These are phyloP conservation scores for Silvanus unidentatus DNA, from an alignment of 2,888 invertebrate genomes.

Conservation along the genomic window DNA sequence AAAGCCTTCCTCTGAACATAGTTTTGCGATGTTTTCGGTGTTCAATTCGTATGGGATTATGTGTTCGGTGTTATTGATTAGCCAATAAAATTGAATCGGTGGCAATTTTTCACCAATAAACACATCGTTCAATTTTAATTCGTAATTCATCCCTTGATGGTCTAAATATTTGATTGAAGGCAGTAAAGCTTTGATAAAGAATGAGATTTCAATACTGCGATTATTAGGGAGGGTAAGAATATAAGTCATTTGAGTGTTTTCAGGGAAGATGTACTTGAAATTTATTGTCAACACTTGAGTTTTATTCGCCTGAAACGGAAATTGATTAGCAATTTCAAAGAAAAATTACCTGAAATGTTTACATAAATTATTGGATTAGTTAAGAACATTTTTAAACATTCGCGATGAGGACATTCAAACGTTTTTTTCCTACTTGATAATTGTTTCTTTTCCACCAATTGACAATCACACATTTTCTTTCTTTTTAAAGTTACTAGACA, in stretches of 20 bases:
- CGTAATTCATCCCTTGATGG: no score
- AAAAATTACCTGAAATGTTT: slow-evolving; percentile 4
- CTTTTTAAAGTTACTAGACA: slow-evolving; percentile 34
- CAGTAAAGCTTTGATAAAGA: slow-evolving; percentile 29
- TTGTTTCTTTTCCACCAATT: slow-evolving; percentile 18
- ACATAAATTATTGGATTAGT: slow-evolving; percentile 34
- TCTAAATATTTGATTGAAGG: no score
- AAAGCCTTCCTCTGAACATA: slow-evolving; percentile 34
- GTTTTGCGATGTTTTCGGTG: slow-evolving; percentile 21
- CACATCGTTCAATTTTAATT: slow-evolving; percentile 29
- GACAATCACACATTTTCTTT: slow-evolving; percentile 39
- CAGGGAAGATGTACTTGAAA: slow-evolving; percentile 34
- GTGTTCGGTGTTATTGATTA: slow-evolving; percentile 41
- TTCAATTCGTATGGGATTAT: slow-evolving; percentile 33
- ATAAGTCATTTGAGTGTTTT: slow-evolving; percentile 38
- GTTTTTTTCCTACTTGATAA: slow-evolving; percentile 23
- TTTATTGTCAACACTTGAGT: slow-evolving; percentile 32
- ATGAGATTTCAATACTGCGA: slow-evolving; percentile 36
- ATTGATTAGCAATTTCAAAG: slow-evolving; percentile 1
- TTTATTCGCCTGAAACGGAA: slow-evolving; percentile 25
- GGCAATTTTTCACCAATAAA: slow-evolving; percentile 37
- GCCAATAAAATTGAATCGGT: slow-evolving; percentile 39
- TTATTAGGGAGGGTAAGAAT: slow-evolving; percentile 37
- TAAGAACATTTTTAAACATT: slow-evolving; percentile 33
- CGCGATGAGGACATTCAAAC: slow-evolving; percentile 41